Conservation (phyloP, 2,888 invertebrate species). For the Tetheella fluctuosa region DNA sequence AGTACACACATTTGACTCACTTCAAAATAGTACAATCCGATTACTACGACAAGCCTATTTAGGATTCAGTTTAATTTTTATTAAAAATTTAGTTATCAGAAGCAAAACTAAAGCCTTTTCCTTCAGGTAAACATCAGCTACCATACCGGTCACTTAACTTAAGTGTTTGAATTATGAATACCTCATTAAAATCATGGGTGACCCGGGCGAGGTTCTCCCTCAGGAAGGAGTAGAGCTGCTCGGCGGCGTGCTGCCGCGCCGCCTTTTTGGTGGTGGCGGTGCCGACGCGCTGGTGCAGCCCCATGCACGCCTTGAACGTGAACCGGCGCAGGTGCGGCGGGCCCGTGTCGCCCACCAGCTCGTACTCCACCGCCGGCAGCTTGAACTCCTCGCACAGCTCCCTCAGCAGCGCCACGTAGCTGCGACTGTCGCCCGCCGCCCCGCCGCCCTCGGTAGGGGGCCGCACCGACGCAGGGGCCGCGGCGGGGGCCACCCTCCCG, state of each 20-base stretch:
- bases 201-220: conserved; percentile 60
- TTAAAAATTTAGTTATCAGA: background rate
- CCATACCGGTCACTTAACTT: too few species aligned
- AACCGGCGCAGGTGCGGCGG: conserved; percentile 87
- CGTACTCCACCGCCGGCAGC: conserved; percentile 80
- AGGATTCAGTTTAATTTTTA: too few species aligned
- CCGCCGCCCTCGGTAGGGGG: conserved; percentile 17
- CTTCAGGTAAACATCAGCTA: too few species aligned
- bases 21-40: too few species aligned
- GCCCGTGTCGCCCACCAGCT: conserved; percentile 85
- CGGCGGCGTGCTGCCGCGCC: conserved; percentile 86
- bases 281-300: conserved; percentile 79
- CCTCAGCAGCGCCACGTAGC: conserved; percentile 66
- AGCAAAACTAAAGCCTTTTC: too few species aligned
- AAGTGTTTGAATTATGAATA: too few species aligned
- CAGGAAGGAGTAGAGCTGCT: conserved; percentile 66
- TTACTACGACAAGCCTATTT: too few species aligned
- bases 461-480: conserved; percentile 16
- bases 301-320: conserved; percentile 83
- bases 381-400: conserved; percentile 78
- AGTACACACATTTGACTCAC: too few species aligned
- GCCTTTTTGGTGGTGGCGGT: conserved; percentile 86
- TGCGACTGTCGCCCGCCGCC: conserved; percentile 43
- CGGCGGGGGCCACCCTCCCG: conserved; percentile 29
- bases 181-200: conserved; percentile 70